Percentiles rank a stretch among this genome's conserved stretches.
Conservation (phyloP, 2,888 invertebrate species). For the Cactoblastis cactorum region DNA sequence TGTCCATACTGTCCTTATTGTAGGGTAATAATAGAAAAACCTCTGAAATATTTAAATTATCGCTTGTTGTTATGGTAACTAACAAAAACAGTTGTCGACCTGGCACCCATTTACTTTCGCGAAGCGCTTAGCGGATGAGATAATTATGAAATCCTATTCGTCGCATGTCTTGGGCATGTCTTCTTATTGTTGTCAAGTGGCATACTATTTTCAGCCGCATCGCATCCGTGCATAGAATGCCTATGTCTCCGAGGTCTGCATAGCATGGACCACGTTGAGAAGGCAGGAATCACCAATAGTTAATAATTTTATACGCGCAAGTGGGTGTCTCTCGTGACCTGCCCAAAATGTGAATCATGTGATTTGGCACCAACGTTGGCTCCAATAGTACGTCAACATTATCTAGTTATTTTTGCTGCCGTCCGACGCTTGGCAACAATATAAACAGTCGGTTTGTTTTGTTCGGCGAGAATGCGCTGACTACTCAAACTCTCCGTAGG, state of each 20-base stretch:
- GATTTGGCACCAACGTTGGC: slow-evolving; percentile 65
- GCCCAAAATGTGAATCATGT: slow-evolving; percentile 70
- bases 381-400: slow-evolving; percentile 53
- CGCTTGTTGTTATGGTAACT: too few relatives aligned
- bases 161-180: not conserved
- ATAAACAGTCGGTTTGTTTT: slow-evolving; percentile 38
- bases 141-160: too few relatives aligned
- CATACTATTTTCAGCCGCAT: not conserved
- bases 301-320: slow-evolving; percentile 18
- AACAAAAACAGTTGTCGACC: too few relatives aligned
- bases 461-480: too few relatives aligned
- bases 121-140: too few relatives aligned
- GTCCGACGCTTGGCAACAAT: slow-evolving; percentile 56
- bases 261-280: not conserved
- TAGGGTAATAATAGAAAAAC: not conserved
- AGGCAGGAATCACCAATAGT: slow-evolving; percentile 2
- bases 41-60: not conserved
- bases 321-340: slow-evolving; percentile 68
- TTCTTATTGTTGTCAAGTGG: not conserved
- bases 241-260: not conserved
- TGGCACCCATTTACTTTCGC: too few relatives aligned
- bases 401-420: slow-evolving; percentile 60
- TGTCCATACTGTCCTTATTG: too few relatives aligned
- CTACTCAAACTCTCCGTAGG: too few relatives aligned
- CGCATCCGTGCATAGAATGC: not conserved